Evolutionary conservation across 2,888 invertebrate genomes (phyloP).

Genomic region (Calliopum simillimum): DNA sequence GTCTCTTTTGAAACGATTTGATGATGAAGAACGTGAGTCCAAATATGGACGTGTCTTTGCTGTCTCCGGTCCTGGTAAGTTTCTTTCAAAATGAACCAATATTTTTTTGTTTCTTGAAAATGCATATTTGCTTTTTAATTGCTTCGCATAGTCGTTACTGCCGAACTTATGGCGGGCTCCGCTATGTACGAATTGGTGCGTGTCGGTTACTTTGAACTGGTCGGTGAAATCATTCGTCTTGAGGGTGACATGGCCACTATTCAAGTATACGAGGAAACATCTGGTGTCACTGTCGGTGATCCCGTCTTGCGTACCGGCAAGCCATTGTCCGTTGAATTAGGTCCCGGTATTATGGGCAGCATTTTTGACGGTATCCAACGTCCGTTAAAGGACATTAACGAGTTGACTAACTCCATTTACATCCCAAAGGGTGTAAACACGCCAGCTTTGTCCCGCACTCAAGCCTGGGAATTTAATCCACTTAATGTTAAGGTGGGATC

Average conservation of each 20-base stretch:
- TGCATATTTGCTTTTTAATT: constrained; percentile 44
- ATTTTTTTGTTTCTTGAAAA: background rate
- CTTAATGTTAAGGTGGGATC: constrained; percentile 89
- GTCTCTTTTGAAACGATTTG: constrained; percentile 78
- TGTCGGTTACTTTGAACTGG: constrained; percentile 97
- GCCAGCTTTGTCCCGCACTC: constrained; percentile 85
- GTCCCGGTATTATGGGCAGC: constrained; percentile 98
- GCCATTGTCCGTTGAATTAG: constrained; percentile 97
- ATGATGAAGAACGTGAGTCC: constrained; percentile 87
- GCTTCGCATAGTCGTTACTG: constrained; percentile 88
- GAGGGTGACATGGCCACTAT: constrained; percentile 99
- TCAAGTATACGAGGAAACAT: constrained; percentile 97
- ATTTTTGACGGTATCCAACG: constrained; percentile 99
- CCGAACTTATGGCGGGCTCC: constrained; percentile 98
- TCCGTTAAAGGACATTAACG: constrained; percentile 95
- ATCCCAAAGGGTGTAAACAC: constrained; percentile 99
- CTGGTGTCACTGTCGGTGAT: constrained; percentile 99
- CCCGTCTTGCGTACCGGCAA: constrained; percentile 98
- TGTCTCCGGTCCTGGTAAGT: constrained; percentile 95
- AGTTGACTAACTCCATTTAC: constrained; percentile 95
- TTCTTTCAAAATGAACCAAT: background rate
- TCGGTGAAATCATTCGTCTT: constrained; percentile 99
- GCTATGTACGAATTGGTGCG: constrained; percentile 99
- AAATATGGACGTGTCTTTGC: constrained; percentile 95
- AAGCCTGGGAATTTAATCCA: constrained; percentile 94